Base-by-base conservation (phyloP, 2,888 invertebrate genomes). In the Ophonus ardosiacus region DNA sequence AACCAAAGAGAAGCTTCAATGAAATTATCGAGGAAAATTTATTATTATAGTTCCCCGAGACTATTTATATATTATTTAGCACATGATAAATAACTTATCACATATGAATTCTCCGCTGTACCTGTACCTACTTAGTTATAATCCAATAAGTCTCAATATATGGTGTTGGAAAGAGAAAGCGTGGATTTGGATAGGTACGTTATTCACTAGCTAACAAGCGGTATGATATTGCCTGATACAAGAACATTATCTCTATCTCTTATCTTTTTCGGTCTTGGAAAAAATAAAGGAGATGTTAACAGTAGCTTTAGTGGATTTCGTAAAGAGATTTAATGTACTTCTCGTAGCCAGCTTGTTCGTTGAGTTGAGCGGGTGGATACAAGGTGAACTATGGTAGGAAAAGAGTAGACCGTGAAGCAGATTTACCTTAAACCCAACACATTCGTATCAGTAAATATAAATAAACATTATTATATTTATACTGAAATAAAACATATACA, bases 231-330 rank as follows among this genome's bases (percentile, higher is more conserved):
- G 79, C 79, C 15, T 79, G 79, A 59, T 79, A 79, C 59, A 79
- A 57, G 79, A 56, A 79, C 79, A 79, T 79, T 79, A 79, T 79
- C 79, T 79, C 24, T 79, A 59, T 56, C 79, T 79, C 31, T 3
- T 5, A 51, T 51, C 43, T 51, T 51, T 79, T 79, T 38, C 79
- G 38, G 79, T 31, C 57, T 43, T 1, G 63, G n/a, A 81, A 63
- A 61, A 81, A 63, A 81, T 81, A 81, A 81, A 63, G 43, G 65
- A 81, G 68, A 81, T 68, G 81, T 81, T 81, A 81, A 81, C 81
- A 81, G 65, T 65, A 81, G 81, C 81, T 81, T 81, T 81, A 81
- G 68, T 21, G 81, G 81, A 81, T 81, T 81, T 68, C 43, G 65
- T 81, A 81, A 40, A 81, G 65, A 65, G 82, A 82, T 82, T 68